Percentiles rank a stretch among this genome's conserved stretches.
Conservation (phyloP, 1,140 invertebrate genomes). For the Drosophila lowei region DNA sequence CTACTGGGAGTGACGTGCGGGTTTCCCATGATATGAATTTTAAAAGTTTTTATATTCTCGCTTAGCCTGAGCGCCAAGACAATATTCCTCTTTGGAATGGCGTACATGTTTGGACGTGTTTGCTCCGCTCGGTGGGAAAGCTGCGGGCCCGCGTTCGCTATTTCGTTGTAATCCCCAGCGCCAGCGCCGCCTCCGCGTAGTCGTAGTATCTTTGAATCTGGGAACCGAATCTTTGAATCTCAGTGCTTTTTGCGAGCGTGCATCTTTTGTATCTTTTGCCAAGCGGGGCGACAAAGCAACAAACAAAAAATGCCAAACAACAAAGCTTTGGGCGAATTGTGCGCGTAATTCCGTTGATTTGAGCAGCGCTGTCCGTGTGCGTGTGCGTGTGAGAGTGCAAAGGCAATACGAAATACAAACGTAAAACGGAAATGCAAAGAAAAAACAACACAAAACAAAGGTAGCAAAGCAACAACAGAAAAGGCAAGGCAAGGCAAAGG, state of each 20-base stretch:
- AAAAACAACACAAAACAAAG: constrained; percentile 63
- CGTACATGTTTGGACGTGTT: constrained; percentile 74
- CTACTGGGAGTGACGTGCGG: too few species aligned
- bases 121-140: constrained; percentile 58
- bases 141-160: constrained; percentile 44
- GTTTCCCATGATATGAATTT: too few species aligned
- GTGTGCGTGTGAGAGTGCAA: constrained; percentile 35
- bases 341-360: constrained; percentile 49
- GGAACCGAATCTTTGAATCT: background rate
- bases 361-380: constrained; percentile 27
- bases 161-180: constrained; percentile 46
- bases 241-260: constrained; percentile 27
- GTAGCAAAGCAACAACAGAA: constrained; percentile 32
- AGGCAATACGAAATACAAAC: constrained; percentile 69
- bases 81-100: constrained; percentile 54
- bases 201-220: background rate
- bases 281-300: constrained; percentile 37
- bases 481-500: constrained; percentile 27
- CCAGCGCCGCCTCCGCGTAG: constrained; percentile 17
- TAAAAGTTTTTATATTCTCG: too few species aligned
- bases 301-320: constrained; percentile 60
- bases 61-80: too few species aligned
- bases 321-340: constrained; percentile 40
- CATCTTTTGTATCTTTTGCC: constrained; percentile 18
- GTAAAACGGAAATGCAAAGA: constrained; percentile 76